These are phyloP conservation scores for Uloborus diversus DNA, from an alignment of 1,140 invertebrate species.

Conservation along the genomic window DNA sequence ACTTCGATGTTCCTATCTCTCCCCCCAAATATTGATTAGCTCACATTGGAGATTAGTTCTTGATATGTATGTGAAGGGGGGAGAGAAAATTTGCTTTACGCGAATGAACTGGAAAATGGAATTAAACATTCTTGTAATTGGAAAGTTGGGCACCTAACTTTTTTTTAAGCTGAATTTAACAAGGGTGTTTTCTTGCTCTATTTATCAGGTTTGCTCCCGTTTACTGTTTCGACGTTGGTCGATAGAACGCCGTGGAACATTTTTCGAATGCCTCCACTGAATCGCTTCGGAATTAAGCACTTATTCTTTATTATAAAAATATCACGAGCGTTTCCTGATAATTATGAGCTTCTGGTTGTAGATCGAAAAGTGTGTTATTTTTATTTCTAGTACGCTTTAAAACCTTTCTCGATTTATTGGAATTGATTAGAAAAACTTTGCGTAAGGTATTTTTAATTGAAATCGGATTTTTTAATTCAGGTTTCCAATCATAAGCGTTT, in stretches of 20 bases:
- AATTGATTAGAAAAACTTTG: too few relatives aligned
- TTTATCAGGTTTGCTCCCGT: slow-evolving; percentile 20
- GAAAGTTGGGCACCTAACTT: slow-evolving; percentile 30
- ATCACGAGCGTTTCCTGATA: too few relatives aligned
- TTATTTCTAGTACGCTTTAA: too few relatives aligned
- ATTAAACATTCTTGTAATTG: slow-evolving; percentile 56
- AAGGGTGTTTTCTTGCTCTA: slow-evolving; percentile 30
- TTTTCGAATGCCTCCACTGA: too few relatives aligned
- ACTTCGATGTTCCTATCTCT: background rate
- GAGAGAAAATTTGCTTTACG: slow-evolving; percentile 42
- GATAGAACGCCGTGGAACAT: slow-evolving; percentile 24
- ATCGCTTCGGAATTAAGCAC: too few relatives aligned
- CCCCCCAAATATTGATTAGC: slow-evolving; percentile 35
- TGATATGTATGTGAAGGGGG: slow-evolving; percentile 25
- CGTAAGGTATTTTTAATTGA: too few relatives aligned
- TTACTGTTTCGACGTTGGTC: slow-evolving; percentile 1
- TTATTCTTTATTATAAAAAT: too few relatives aligned
- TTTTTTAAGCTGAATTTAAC: slow-evolving; percentile 35
- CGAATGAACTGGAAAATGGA: slow-evolving; percentile 55
- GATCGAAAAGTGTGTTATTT: too few relatives aligned
- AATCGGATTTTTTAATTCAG: too few relatives aligned
- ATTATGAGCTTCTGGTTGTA: too few relatives aligned
- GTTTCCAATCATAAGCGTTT: too few relatives aligned
- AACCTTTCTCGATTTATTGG: too few relatives aligned
- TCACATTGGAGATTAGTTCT: slow-evolving; percentile 54